Evolutionary conservation across 2,797 vertebrate genomes (phyloP).

Genomic region (Tadarida brasiliensis): DNA sequence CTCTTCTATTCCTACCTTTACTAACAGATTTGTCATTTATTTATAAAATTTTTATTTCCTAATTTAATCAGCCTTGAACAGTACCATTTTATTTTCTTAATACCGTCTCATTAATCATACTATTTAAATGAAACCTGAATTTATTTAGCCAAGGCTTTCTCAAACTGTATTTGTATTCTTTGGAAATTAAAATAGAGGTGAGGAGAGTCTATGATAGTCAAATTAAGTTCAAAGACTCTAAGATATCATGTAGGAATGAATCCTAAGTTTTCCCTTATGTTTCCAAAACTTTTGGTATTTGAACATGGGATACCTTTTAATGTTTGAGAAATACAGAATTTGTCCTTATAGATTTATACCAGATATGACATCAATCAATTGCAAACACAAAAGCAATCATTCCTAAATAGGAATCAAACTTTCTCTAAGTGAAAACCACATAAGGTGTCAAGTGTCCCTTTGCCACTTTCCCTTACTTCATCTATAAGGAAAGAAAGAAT

Average conservation of each 20-base stretch:
- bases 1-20: conserved; percentile 36
- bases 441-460: neutral
- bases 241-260: conserved; percentile 59
- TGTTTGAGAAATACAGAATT: conserved; percentile 45
- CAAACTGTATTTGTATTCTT: conserved; percentile 36
- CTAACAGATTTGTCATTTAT: conserved; percentile 17
- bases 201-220: neutral
- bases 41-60: conserved; percentile 1
- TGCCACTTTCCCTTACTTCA: conserved; percentile 3
- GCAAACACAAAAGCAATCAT: conserved; percentile 37
- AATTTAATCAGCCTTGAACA: conserved; percentile 45
- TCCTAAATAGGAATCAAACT: conserved; percentile 10
- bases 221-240: conserved; percentile 26
- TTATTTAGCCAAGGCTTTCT: conserved; percentile 35
- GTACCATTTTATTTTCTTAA: neutral
- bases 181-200: neutral
- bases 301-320: conserved; percentile 20
- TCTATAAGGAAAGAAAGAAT: neutral
- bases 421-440: conserved; percentile 3
- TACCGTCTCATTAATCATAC: neutral
- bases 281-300: conserved; percentile 55
- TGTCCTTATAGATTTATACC: conserved; percentile 47
- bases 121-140: conserved; percentile 52
- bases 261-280: neutral
- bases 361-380: neutral